Evolutionary conservation across 1,140 invertebrate species (phyloP).

Genomic region (Paralvinella palmiformis): DNA sequence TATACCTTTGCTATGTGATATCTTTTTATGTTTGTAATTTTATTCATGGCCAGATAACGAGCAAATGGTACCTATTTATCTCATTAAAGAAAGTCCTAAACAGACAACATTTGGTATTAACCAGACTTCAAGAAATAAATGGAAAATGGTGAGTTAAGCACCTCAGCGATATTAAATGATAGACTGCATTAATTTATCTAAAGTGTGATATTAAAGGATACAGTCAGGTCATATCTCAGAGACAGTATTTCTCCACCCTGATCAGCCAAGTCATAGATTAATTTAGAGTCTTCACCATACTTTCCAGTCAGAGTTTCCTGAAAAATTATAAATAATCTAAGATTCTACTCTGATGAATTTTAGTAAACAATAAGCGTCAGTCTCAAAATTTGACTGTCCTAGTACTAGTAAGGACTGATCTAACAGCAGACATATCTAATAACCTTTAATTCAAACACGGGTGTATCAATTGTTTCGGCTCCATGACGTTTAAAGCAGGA

Average conservation of each 20-base stretch:
- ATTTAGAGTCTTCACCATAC: slow-evolving; percentile 98
- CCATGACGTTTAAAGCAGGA: slow-evolving; percentile 92
- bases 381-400: background rate
- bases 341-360: background rate
- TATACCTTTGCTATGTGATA: slow-evolving; percentile 72
- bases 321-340: slow-evolving; percentile 27
- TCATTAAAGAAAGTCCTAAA: slow-evolving; percentile 25
- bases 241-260: slow-evolving; percentile 87
- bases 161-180: background rate
- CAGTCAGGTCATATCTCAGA: slow-evolving; percentile 56
- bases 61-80: slow-evolving; percentile 86
- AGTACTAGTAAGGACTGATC: background rate
- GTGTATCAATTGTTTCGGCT: slow-evolving; percentile 98
- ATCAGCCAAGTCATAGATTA: slow-evolving; percentile 97
- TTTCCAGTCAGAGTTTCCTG: slow-evolving; percentile 97
- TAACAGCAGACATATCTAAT: slow-evolving; percentile 17
- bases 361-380: background rate
- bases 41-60: slow-evolving; percentile 95
- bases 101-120: background rate
- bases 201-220: slow-evolving; percentile 37
- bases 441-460: slow-evolving; percentile 97
- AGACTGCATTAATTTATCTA: background rate
- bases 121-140: background rate
- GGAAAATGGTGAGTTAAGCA: slow-evolving; percentile 9
- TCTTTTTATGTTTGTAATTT: slow-evolving; percentile 87